Base-by-base conservation (phyloP, 1,140 invertebrate genomes). In the Temnothorax nylanderi region DNA sequence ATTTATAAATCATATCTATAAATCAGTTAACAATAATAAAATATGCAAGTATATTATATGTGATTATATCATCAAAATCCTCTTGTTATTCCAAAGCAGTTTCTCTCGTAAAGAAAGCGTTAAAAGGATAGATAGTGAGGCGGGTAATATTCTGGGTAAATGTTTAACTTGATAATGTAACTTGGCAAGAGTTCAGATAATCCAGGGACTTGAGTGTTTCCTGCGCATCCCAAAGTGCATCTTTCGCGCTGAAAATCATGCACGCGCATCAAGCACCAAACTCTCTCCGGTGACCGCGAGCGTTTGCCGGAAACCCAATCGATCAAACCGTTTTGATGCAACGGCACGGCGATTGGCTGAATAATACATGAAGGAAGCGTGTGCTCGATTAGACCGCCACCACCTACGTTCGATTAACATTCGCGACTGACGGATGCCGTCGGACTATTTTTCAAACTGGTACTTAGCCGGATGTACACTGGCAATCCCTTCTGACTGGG, bases 281-380 rank as follows among this genome's bases (percentile, higher is more conserved):
- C 16, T 26, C 8, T 58, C 56, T 37, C 16, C 37, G 64, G 74
- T 72, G 67, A 56, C 47, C 37, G 86, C 76, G 77, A 56, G 13
- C 54, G 72, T 89, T 89, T 84, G 77, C 41, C 44, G 34, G 44
- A 26, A 89, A 51, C 26, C 56, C 37, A 89, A 87, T 89, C 77
- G 85, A 89, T 90, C 89, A 81, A 87, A 82, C 58, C 65, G 65
- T 76, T 87, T 87, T 77, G 69, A 90, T 89, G 88, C 85, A 60
- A 78, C 56, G 75, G 64, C 88, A 89, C 88, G 88, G 37, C 34
- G 21, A 82, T 54, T 54, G 76, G 88, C 60, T 81, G 88, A 90
- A 89, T 89, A 89, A 89, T 89, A 86, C 77, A 89, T 74, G 84
- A 87, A 82, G 72, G 64, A 89, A 90, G 80, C 41, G 64, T 71